Percentiles rank a stretch among this genome's conserved stretches.
Conservation (phyloP, 1,140 invertebrate species). For the Contarinia nasturtii region DNA sequence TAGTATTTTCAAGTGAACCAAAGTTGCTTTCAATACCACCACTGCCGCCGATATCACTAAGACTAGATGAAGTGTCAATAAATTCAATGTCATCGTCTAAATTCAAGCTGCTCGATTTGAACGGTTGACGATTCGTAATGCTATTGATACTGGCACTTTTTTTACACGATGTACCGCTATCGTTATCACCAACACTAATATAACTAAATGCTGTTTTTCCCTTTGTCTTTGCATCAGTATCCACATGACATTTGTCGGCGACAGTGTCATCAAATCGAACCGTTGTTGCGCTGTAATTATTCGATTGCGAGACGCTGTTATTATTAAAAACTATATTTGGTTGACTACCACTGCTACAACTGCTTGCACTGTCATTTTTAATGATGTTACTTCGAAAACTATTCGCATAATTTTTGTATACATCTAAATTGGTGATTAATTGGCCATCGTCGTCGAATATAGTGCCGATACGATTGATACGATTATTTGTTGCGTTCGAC, state of each 20-base stretch:
- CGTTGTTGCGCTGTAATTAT: too few relatives aligned
- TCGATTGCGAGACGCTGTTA: too few relatives aligned
- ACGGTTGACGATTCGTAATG: constrained; percentile 13
- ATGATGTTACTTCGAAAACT: not conserved
- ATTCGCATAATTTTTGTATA: not conserved
- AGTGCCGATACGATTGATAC: constrained; percentile 12
- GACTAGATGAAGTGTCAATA: constrained; percentile 1
- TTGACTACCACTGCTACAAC: too few relatives aligned
- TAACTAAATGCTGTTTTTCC: not conserved
- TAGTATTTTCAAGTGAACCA: too few relatives aligned
- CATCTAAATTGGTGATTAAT: constrained; percentile 2
- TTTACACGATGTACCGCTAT: not conserved
- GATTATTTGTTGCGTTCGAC: constrained; percentile 1
- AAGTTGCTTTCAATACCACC: too few relatives aligned
- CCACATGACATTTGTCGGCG: not conserved
- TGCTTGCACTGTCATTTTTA: not conserved
- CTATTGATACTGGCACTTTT: not conserved
- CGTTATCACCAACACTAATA: not conserved
- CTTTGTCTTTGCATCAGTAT: not conserved
- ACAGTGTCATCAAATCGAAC: not conserved
- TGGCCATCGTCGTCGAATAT: constrained; percentile 8
- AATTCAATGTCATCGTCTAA: constrained; percentile 1
- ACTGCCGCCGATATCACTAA: not conserved
- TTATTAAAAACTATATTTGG: too few relatives aligned
- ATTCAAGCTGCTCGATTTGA: constrained; percentile 5